These are phyloP conservation scores for Eumacrocentrus americanus DNA, from an alignment of 2,888 invertebrate genomes.

Conservation along the genomic window DNA sequence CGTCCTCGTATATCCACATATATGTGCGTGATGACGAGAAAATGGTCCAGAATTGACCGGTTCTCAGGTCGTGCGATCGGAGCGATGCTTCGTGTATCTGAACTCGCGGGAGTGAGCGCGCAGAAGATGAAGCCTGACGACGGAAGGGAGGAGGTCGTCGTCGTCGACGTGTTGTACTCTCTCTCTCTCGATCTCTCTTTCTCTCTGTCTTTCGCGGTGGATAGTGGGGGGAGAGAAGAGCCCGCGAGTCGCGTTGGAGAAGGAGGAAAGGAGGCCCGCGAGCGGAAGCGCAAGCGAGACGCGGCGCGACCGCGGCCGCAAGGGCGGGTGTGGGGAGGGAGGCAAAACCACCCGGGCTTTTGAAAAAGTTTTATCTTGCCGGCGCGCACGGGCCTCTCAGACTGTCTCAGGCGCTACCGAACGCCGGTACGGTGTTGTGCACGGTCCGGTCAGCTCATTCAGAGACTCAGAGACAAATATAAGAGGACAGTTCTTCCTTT, in stretches of 20 bases:
- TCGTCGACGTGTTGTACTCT: slow-evolving; percentile 9
- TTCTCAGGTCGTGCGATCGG: neutral
- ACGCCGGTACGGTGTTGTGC: slow-evolving; percentile 57
- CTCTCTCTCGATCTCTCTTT: neutral
- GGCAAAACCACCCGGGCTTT: slow-evolving; percentile 51
- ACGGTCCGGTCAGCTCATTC: neutral
- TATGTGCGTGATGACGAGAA: no score
- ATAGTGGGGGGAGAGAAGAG: slow-evolving; percentile 30
- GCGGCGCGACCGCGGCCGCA: neutral
- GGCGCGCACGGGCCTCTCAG: slow-evolving; percentile 46
- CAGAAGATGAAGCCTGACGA: slow-evolving; percentile 20
- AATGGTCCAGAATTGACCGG: neutral
- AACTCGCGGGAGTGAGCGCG: slow-evolving; percentile 12
- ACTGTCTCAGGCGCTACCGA: slow-evolving; percentile 57
- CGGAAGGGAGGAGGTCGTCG: neutral
- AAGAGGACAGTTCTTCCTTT: no score
- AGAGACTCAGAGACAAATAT: no score
- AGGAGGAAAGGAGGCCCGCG: slow-evolving; percentile 31
- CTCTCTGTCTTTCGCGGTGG: neutral
- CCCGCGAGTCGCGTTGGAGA: slow-evolving; percentile 30
- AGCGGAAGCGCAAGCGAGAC: slow-evolving; percentile 6
- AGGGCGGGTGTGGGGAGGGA: slow-evolving; percentile 26
- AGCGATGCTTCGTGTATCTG: neutral
- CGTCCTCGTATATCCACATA: no score
- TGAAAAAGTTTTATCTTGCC: slow-evolving; percentile 61